Base-by-base conservation (phyloP, 2,888 invertebrate species). In the Sarcophaga subvicina region DNA sequence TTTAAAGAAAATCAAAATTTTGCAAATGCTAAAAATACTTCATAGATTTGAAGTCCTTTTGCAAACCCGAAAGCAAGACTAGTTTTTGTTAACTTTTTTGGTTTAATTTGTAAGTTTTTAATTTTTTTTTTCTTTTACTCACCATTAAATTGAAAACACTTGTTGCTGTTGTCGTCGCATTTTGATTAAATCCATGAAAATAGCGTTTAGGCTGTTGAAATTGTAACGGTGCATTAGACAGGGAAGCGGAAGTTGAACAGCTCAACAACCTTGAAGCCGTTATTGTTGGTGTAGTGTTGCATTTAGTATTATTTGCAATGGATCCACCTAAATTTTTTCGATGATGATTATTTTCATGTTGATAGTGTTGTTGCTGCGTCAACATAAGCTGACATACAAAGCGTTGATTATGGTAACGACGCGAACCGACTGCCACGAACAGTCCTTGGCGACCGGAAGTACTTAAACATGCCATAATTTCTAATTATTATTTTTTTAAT, bases 371-470 rank as follows among this genome's bases (percentile, higher is more conserved):
- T 88, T 90, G 90, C 79, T 54, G 54, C 54, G 54, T 17, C 17
- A 90, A 88, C 78, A 92, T 89, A 22, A 92, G 88, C 77, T 92
- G 91, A 85, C 90, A 91, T 76, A 93, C 88, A 85, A 91, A 89
- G 85, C 90, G 92, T 76, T 92, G 90, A 86, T 90, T 90, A 85
- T 92, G 90, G 82, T 92, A 91, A 85, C 90, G 90, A 88, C 91
- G 91, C 87, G 92, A 80, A 90, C 90, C 89, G 90, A 90, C 90
- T 88, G 89, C 91, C 86, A 90, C 90, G 83, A 87, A 89, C 87
- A 90, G 81, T 88, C 90, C 89, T 87, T 89, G 87, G 89, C 91
- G 92, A 90, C 92, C 92, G 91, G 93, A 92, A 91, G 91, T 92
- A 89, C 91, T 91, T 89, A 93, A 90, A 88, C 92, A 92, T 87